These are phyloP conservation scores for Corydoras sp. DNA, from an alignment of 2,113 vertebrate species.

Conservation along the genomic window DNA sequence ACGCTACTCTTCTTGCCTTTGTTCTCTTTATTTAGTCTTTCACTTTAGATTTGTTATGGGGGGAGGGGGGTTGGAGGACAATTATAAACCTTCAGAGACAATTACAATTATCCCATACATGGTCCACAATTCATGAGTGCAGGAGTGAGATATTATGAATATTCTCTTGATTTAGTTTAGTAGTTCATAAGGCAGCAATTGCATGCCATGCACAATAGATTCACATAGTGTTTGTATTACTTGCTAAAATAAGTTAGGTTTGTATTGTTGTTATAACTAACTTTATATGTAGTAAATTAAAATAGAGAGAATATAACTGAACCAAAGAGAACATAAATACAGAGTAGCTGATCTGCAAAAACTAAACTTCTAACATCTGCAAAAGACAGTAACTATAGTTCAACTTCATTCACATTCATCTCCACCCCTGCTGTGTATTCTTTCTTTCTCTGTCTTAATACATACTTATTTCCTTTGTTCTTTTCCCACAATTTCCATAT, in stretches of 20 bases:
- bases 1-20: conserved; percentile 16
- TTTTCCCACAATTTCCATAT: background rate
- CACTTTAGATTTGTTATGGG: conserved; percentile 24
- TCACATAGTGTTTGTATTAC: conserved; percentile 11
- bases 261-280: too few relatives aligned
- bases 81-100: conserved; percentile 50
- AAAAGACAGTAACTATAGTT: conserved; percentile 20
- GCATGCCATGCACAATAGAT: conserved; percentile 39
- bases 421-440: background rate
- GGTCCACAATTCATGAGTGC: conserved; percentile 52
- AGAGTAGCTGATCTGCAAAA: conserved; percentile 20
- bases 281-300: too few relatives aligned
- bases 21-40: conserved; percentile 19
- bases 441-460: background rate
- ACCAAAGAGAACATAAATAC: conserved; percentile 20
- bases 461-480: background rate
- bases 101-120: conserved; percentile 59
- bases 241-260: too few relatives aligned
- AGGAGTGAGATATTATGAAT: conserved; percentile 4
- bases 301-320: background rate
- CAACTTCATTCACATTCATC: background rate
- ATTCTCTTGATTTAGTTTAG: conserved; percentile 4
- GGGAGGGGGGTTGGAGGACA: conserved; percentile 18
- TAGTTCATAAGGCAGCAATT: conserved; percentile 47
- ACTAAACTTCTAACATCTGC: conserved; percentile 2